Percentiles rank a stretch among this genome's conserved stretches.
Conservation (phyloP, 2,888 invertebrate genomes). For the Papilio elwesi region DNA sequence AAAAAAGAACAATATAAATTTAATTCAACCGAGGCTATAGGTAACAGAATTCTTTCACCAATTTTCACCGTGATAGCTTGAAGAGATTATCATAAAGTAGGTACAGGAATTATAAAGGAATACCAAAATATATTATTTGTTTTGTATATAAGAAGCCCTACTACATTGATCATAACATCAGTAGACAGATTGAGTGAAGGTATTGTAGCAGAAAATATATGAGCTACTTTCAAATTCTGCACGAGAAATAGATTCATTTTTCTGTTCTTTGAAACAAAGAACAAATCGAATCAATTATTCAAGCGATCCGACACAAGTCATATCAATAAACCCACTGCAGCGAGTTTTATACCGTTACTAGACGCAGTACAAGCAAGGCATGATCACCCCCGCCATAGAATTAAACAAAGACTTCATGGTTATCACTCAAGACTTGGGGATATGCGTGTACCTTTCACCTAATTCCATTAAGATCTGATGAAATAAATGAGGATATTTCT, state of each 20-base stretch:
- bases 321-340: conserved; percentile 1
- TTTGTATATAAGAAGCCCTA: neutral
- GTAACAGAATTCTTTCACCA: too few relatives aligned
- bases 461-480: too few relatives aligned
- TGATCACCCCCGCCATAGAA: neutral
- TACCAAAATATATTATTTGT: too few relatives aligned
- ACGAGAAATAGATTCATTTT: neutral
- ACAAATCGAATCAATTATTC: conserved; percentile 3
- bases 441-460: too few relatives aligned
- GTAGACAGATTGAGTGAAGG: neutral
- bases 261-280: neutral
- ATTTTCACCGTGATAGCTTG: too few relatives aligned
- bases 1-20: too few relatives aligned
- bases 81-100: too few relatives aligned
- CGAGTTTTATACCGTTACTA: neutral
- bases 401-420: neutral
- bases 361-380: neutral
- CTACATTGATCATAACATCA: neutral
- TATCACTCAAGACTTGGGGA: too few relatives aligned
- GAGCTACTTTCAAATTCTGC: neutral
- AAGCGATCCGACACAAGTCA: neutral
- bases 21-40: too few relatives aligned
- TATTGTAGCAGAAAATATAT: neutral
- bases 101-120: too few relatives aligned
- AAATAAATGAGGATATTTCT: too few relatives aligned